Base-by-base conservation (phyloP, 2,797 vertebrate species). In the Sebastiscus albofasciatus region DNA sequence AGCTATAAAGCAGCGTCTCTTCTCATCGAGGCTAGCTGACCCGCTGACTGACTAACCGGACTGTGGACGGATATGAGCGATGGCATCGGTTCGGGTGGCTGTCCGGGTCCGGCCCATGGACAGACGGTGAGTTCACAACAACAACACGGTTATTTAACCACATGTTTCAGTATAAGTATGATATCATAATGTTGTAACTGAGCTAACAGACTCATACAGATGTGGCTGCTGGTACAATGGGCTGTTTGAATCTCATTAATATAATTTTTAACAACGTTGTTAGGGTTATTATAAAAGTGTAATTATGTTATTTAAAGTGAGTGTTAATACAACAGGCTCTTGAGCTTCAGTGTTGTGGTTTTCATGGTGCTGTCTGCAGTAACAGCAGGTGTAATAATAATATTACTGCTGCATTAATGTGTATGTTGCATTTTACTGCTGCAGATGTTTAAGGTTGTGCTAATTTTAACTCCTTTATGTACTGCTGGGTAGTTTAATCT, bases 31-130 rank as follows among this genome's bases (percentile, higher is more conserved):
- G 73, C 72, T 24, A 39, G 10, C 61, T 2, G 3, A 24, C 61
- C 16, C 14, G 46, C 46, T 42, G 20, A 56, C 46, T 42, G 20
- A 56, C 68, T 2, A 14, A 29, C 61, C 36, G 55, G 34, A 52
- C 22, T 0, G 75, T 0, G 76, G 64, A 76, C 62, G 52, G 62
- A 20, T 42, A 89, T 89, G 96, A 85, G 89, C 92, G 1, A 99
- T 99, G 98, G 98, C 98, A 75, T 99, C 98, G 42, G 98, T 99
- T 52, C 97, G 97, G 92, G 98, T 99, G 94, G 98, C 98, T 65
- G 98, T 99, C 86, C 95, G 98, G 86, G 96, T 99, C 92, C 90
- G 98, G 82, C 98, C 98, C 75, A 97, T 99, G 96, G 96, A 98
- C 96, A 96, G 96, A 89, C 96, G 98, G 98, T 99, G 94, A 97